phyloP scores from a whole-genome alignment of 2,797 vertebrate species.

The Spea hammondii region DNA sequence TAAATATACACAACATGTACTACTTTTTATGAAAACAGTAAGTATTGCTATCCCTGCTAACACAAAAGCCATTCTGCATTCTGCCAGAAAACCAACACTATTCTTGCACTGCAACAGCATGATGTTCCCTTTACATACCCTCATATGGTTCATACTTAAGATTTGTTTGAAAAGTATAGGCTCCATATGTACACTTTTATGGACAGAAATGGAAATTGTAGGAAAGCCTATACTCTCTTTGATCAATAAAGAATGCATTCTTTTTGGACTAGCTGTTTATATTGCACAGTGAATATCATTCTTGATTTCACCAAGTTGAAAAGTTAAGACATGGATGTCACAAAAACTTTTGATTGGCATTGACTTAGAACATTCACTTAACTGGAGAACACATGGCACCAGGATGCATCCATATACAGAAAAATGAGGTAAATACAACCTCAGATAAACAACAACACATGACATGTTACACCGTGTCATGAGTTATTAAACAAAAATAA shows the following conservation, averaged over 20 bases:
- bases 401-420: too few species aligned
- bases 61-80: too few species aligned
- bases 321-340: not conserved
- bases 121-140: not conserved
- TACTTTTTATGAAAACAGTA: too few species aligned
- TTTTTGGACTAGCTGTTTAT: conserved; percentile 14
- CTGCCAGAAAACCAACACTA: not conserved
- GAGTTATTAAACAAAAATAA: too few species aligned
- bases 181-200: conserved; percentile 9
- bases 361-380: too few species aligned
- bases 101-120: not conserved
- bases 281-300: conserved; percentile 1
- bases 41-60: too few species aligned
- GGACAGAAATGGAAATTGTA: conserved; percentile 16
- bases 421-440: too few species aligned
- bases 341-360: not conserved
- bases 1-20: too few species aligned
- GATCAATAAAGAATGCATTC: conserved; percentile 16
- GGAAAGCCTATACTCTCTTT: not conserved
- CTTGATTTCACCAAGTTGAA: not conserved
- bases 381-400: too few species aligned
- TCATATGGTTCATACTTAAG: not conserved
- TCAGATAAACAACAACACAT: too few species aligned
- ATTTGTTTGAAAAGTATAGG: conserved; percentile 17
- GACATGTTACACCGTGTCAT: too few species aligned